Evolutionary conservation across 2,113 vertebrate genomes (phyloP).

Genomic region (Anoura caudifer): DNA sequence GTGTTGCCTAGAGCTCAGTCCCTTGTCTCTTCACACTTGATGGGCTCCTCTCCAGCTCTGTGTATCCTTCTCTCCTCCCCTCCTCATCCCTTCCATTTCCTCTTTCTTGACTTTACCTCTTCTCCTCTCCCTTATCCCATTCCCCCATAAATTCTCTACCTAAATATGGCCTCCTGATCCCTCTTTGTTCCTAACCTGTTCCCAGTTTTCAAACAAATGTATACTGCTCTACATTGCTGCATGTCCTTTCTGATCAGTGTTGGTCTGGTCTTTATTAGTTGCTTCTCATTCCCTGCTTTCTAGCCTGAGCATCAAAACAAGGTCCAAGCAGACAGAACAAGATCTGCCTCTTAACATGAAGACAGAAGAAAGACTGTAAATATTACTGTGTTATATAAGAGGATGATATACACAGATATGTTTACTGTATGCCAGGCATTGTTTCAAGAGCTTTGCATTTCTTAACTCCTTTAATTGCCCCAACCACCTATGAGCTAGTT

Average conservation of each 20-base stretch:
- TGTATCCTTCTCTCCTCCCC: fast-evolving
- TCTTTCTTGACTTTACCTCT: background rate
- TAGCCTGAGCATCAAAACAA: background rate
- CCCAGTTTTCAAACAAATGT: background rate
- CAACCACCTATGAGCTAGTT: background rate
- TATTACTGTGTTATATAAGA: background rate
- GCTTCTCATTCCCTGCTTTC: background rate
- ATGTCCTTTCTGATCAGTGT: background rate
- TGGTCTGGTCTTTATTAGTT: background rate
- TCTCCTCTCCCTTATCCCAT: fast-evolving
- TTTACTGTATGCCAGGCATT: background rate
- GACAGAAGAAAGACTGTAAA: background rate
- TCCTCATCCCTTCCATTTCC: no score
- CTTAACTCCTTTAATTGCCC: background rate
- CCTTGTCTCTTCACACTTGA: fast-evolving
- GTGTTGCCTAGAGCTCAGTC: background rate
- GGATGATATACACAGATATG: background rate
- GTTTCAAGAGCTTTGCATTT: background rate
- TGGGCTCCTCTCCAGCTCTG: background rate
- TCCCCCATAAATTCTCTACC: background rate
- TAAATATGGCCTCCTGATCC: background rate
- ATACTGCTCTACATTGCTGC: background rate
- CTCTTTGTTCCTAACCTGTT: background rate
- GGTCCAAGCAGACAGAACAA: background rate
- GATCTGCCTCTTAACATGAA: background rate